Percentiles rank a stretch among this genome's conserved stretches.
Evolutionary conservation across 2,113 vertebrate species (phyloP).

Genomic region (Ivindomyrus marchei): DNA sequence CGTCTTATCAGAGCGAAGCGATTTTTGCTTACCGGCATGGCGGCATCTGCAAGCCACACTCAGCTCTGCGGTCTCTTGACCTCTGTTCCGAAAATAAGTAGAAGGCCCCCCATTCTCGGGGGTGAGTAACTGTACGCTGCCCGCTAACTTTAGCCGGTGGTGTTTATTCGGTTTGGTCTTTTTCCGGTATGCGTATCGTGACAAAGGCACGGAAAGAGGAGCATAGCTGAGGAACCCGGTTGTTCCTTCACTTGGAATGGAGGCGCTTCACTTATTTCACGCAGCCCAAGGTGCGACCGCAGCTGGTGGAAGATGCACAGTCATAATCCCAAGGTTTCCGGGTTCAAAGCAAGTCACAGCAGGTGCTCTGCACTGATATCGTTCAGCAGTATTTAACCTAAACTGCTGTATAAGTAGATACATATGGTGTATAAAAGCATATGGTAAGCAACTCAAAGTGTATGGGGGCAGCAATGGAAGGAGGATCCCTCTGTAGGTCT

Average conservation of each 20-base stretch:
- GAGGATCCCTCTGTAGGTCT: neutral
- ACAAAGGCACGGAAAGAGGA: neutral
- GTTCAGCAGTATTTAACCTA: neutral
- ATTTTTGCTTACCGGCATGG: conserved; percentile 39
- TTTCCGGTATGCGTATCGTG: conserved; percentile 3
- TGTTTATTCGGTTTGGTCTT: conserved; percentile 11
- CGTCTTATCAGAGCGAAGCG: conserved; percentile 25
- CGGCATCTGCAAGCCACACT: conserved; percentile 17
- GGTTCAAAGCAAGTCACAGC: neutral
- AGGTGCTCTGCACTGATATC: neutral
- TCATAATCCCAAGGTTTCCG: neutral
- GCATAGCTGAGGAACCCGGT: neutral
- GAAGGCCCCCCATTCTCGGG: conserved; percentile 18
- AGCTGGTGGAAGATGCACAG: neutral
- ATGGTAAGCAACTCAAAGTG: neutral
- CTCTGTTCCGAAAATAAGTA: conserved; percentile 32
- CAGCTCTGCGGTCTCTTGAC: conserved; percentile 32
- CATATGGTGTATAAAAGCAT: neutral
- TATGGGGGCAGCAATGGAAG: neutral
- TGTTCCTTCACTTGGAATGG: neutral
- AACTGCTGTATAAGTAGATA: neutral
- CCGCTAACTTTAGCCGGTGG: conserved; percentile 24
- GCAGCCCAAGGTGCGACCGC: neutral
- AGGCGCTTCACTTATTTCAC: neutral
- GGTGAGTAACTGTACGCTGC: conserved; percentile 21